Conservation (phyloP, 2,113 vertebrate species). For the Notiomystis cincta region DNA sequence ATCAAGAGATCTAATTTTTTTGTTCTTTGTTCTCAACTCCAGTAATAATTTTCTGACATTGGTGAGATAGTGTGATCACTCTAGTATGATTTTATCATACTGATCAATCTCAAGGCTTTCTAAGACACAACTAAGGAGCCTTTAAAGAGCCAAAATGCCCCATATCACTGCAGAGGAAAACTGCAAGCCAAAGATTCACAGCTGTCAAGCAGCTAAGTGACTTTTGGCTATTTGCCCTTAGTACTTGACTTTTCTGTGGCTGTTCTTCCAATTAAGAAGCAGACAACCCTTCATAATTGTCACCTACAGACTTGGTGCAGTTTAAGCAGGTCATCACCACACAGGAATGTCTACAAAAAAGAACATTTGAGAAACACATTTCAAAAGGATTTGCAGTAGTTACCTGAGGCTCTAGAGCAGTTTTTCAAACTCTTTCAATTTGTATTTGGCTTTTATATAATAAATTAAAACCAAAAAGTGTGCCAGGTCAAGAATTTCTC, state of each 20-base stretch:
- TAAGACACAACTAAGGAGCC: background rate
- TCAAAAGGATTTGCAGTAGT: background rate
- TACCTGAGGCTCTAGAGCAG: background rate
- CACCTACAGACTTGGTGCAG: background rate
- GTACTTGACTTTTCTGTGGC: background rate
- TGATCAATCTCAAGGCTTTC: background rate
- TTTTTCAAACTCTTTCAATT: background rate
- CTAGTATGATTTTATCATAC: background rate
- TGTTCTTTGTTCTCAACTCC: background rate
- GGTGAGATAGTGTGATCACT: background rate
- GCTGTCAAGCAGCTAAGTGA: background rate
- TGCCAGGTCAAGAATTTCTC: background rate
- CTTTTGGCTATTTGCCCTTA: background rate
- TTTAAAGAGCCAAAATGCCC: background rate
- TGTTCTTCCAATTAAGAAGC: background rate
- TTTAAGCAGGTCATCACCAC: background rate
- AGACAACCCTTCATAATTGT: background rate
- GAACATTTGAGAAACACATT: background rate
- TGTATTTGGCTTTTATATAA: background rate
- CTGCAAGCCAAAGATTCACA: background rate
- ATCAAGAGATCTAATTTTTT: background rate
- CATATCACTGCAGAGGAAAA: background rate
- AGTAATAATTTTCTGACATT: background rate
- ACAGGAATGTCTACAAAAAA: background rate
- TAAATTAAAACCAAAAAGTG: background rate